Percentiles rank a stretch among this genome's conserved stretches.
phyloP scores from a whole-genome alignment of 2,797 vertebrate species.

The Xiphophorus birchmanni region DNA sequence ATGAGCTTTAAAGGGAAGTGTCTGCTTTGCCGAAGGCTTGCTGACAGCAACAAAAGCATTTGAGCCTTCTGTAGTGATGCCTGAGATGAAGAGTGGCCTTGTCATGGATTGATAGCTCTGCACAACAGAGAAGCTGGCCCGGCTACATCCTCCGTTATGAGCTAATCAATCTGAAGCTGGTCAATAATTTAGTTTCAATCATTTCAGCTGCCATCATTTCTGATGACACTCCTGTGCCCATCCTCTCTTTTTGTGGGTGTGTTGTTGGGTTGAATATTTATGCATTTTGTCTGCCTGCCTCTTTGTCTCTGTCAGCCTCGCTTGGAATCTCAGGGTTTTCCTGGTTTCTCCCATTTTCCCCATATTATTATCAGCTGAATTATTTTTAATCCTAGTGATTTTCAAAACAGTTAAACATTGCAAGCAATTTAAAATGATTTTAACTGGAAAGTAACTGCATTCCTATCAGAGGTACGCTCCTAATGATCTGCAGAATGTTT shows the following conservation, averaged over 20 bases:
- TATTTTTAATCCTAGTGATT: background rate
- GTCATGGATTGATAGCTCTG: slow-evolving; percentile 63
- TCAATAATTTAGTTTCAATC: slow-evolving; percentile 67
- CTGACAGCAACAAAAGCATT: slow-evolving; percentile 70
- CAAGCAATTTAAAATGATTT: background rate
- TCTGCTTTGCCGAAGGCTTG: slow-evolving; percentile 66
- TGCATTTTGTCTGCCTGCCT: background rate
- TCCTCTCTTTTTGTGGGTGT: slow-evolving; percentile 7
- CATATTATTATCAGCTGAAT: background rate
- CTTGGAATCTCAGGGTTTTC: background rate
- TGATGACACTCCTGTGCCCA: slow-evolving; percentile 23
- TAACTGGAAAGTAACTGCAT: background rate
- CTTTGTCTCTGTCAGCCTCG: slow-evolving; percentile 12
- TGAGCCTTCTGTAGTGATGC: slow-evolving; percentile 51
- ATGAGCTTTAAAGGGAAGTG: slow-evolving; percentile 72
- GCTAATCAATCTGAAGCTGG: slow-evolving; percentile 63
- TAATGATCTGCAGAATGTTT: background rate
- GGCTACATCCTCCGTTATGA: slow-evolving; percentile 53
- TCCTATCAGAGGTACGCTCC: background rate
- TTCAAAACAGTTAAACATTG: background rate
- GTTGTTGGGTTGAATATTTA: slow-evolving; percentile 12
- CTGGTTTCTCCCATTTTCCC: slow-evolving; percentile 4
- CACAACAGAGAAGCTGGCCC: slow-evolving; percentile 36
- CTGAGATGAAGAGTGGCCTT: slow-evolving; percentile 66
- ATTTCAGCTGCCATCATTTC: slow-evolving; percentile 32